A percentile compares a stretch with the other conserved stretches of the same genome.
Conservation (phyloP, 2,888 invertebrate species). For the Troides oblongomaculatus region DNA sequence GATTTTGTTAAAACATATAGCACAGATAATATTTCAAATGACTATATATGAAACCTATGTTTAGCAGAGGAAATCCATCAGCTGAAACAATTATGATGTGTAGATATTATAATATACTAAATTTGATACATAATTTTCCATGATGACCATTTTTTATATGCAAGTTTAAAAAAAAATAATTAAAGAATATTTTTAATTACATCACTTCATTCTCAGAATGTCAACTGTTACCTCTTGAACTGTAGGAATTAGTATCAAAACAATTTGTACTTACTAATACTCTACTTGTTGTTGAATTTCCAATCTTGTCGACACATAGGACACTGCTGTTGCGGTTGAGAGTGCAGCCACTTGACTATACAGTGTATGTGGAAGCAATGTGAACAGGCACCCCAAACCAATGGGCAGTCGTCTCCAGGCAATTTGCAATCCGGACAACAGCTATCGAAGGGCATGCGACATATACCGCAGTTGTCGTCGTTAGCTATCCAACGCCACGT, state of each 20-base stretch:
- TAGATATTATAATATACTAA: too few relatives aligned
- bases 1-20: too few relatives aligned
- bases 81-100: too few relatives aligned
- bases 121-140: too few relatives aligned
- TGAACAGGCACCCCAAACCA: conserved; percentile 99
- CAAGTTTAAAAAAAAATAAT: too few relatives aligned
- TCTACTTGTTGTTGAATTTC: conserved; percentile 94
- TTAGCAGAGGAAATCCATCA: too few relatives aligned
- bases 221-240: background rate
- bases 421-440: conserved; percentile 98
- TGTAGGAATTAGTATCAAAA: background rate
- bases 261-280: conserved; percentile 3
- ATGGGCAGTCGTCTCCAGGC: conserved; percentile 98
- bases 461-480: conserved; percentile 99
- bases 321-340: conserved; percentile 93
- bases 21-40: too few relatives aligned
- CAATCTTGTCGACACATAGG: conserved; percentile 99
- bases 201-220: too few relatives aligned
- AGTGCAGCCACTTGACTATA: conserved; percentile 99
- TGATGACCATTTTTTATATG: too few relatives aligned
- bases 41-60: too few relatives aligned
- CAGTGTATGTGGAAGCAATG: conserved; percentile 99
- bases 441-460: conserved; percentile 99
- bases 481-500: conserved; percentile 99
- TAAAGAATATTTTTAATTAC: too few relatives aligned